Evolutionary conservation across 2,888 invertebrate genomes (phyloP), one percentile per base, ranked within the genome.

Genomic region (Taenaris catops): DNA sequence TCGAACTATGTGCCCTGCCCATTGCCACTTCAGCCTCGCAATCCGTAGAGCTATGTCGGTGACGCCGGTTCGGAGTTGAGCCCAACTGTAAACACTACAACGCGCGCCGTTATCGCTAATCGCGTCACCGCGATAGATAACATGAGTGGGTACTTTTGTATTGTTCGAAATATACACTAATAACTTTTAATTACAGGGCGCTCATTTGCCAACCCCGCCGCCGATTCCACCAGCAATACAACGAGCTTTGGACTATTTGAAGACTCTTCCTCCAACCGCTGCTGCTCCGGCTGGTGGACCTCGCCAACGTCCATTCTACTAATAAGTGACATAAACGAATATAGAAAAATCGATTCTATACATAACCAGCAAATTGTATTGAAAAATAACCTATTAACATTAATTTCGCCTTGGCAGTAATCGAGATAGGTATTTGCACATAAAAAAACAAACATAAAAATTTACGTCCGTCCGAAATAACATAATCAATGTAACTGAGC

Each of bases 181-280:
- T n/a, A n/a, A 17, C 3, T 17, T 8, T 17, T 17, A 8, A 16
- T 63, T 73, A 6, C 66, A 86, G 69, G 94, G 94, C 18, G 92
- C 91, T 26, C 94, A 94, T 68, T 76, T 94, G 24, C 94, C 94
- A 6, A 94, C 94, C 4, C 93, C 94, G 2, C 94, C 94, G n/a
- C 93, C 94, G 8, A 92, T 94, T 48, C 94, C 94, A 4, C 86
- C 89, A 32, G 93, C 91, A 48, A 94, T 94, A 48, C 91, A 91
- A 55, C 89, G 89, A 45, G 90, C 92, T 25, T 68, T 92, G 47
- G 92, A 91, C 8, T 91, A 89, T 69, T 79, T 91, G 53, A 88
- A 84, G 53, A 75, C 80, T 7, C 63, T 84, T n/a, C 89, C 89
- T 1, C 87, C 89, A 1, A 76, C 75, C 19, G 81, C 83, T 2